phyloP scores from a whole-genome alignment of 2,113 vertebrate genomes.

The Labrus mixtus region DNA sequence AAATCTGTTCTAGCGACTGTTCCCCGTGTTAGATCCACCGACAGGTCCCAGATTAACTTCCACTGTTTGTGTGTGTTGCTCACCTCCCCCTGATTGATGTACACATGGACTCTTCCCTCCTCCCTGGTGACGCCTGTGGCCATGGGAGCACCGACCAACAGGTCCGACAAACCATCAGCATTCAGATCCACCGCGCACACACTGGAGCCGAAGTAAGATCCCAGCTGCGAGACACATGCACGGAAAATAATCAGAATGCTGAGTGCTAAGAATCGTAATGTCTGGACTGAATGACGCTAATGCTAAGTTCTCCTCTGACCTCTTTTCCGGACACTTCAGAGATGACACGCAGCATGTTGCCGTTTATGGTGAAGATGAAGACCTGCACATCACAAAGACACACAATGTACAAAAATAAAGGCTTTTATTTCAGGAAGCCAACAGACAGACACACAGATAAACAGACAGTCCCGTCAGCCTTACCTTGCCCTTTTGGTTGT shows the following conservation, averaged over 20 bases:
- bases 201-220: constrained; percentile 95
- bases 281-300: constrained; percentile 9
- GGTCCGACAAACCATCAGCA: constrained; percentile 92
- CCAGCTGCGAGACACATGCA: constrained; percentile 83
- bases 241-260: constrained; percentile 35
- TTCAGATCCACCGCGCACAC: constrained; percentile 94
- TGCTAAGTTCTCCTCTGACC: constrained; percentile 75
- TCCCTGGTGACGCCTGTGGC: constrained; percentile 81
- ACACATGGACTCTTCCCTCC: constrained; percentile 94
- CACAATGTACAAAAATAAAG: not conserved
- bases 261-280: not conserved
- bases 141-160: constrained; percentile 95
- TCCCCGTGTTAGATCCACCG: too few species aligned
- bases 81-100: constrained; percentile 93
- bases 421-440: not conserved
- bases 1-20: too few species aligned
- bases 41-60: too few species aligned
- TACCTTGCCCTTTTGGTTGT: constrained; percentile 95
- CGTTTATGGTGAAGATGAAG: constrained; percentile 86
- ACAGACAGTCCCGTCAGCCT: constrained; percentile 49
- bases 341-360: constrained; percentile 79
- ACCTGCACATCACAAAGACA: constrained; percentile 77
- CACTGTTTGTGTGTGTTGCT: constrained; percentile 11
- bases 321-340: constrained; percentile 87
- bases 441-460: not conserved